phyloP scores from a whole-genome alignment of 2,888 invertebrate genomes.

The Erpobdella octoculata region DNA sequence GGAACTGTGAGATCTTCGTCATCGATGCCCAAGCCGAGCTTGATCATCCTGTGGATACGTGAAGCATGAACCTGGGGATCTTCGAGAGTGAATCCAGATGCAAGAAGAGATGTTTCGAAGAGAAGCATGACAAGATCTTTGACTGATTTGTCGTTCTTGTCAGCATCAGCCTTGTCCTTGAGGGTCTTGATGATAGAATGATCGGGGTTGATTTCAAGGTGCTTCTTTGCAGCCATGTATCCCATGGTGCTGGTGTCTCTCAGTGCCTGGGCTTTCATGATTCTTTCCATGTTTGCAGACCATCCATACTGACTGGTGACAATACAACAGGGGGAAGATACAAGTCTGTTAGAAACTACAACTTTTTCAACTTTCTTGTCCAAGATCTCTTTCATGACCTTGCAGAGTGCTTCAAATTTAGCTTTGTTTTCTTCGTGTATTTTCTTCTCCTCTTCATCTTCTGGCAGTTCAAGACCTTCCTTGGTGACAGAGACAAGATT shows the following conservation, averaged over 20 bases:
- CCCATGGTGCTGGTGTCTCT: conserved; percentile 97
- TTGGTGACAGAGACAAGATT: conserved; percentile 92
- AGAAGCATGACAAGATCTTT: conserved; percentile 91
- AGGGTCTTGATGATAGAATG: conserved; percentile 87
- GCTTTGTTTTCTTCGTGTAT: conserved; percentile 82
- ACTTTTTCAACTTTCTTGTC: conserved; percentile 97
- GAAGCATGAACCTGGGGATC: conserved; percentile 81
- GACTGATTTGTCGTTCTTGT: conserved; percentile 96
- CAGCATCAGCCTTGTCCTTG: conserved; percentile 81
- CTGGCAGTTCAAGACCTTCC: conserved; percentile 91
- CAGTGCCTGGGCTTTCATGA: conserved; percentile 98
- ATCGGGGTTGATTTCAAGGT: conserved; percentile 91
- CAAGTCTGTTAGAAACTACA: conserved; percentile 86
- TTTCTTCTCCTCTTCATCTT: conserved; percentile 94
- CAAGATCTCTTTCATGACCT: conserved; percentile 80
- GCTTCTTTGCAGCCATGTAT: conserved; percentile 99
- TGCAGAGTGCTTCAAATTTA: conserved; percentile 70
- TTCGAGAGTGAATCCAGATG: conserved; percentile 90
- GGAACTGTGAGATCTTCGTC: conserved; percentile 71
- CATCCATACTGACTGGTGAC: conserved; percentile 98
- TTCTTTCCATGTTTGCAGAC: conserved; percentile 99
- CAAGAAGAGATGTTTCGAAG: conserved; percentile 88
- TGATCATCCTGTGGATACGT: conserved; percentile 96
- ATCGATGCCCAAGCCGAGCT: conserved; percentile 82
- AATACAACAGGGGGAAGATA: conserved; percentile 96